Base-by-base conservation (phyloP, 2,888 invertebrate genomes). In the Lutraria lutraria region DNA sequence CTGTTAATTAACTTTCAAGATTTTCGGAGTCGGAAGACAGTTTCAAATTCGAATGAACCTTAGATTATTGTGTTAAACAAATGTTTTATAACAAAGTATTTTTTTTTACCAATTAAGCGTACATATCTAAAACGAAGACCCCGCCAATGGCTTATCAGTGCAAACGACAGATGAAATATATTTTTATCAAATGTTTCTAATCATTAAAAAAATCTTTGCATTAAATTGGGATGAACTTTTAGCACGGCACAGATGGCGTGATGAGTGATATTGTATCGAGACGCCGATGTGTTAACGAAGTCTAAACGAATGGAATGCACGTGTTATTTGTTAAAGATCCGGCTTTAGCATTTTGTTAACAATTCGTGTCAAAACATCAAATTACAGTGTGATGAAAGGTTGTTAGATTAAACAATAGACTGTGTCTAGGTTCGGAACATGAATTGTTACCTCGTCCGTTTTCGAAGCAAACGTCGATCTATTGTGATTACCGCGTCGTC, bases 181-280 rank as follows among this genome's bases (percentile, higher is more conserved):
- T 10, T 68, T 68, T 68, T 68, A 68, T 68, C 63, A 8, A n/a
- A 10, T 4, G 25, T 25, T 25, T 68, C 25, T 68, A 43, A 68
- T 68, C 63, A 12, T 68, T 56, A 16, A 25, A 25, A 25, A 68
- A 68, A 68, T 68, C 63, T 68, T 25, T 6, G 25, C 12, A 25
- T n/a, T 25, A 68, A 68, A 68, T 68, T 25, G 25, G 63, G 63
- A 68, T 68, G 25, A 68, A 68, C 25, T 68, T 21, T 76, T 76
- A 34, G 76, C 34, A 34, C 34, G 19, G 19, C 19, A 31, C 76
- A 76, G 31, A 31, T 76, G 76, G 76, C 25, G 63, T 68, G 63
- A 2, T 68, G 63, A 68, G 25, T 68, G 63, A 68, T 68, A 25
- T 13, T 16, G 56, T 2, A 16, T 3, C 19, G 56, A 56, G 56